phyloP scores from a whole-genome alignment of 2,113 vertebrate species.

The Helogale parvula region DNA sequence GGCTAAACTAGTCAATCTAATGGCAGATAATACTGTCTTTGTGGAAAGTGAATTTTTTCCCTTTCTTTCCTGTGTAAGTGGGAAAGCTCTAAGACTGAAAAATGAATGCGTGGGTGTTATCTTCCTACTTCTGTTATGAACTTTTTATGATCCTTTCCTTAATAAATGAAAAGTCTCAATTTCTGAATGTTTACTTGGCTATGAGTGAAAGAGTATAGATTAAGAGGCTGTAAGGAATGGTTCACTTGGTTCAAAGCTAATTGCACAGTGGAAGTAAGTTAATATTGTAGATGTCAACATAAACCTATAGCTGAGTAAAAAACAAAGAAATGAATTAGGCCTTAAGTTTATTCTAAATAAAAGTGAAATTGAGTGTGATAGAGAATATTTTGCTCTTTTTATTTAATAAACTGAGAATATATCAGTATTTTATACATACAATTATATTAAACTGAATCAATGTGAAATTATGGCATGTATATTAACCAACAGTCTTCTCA shows the following conservation, averaged over 20 bases:
- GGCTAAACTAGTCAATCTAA: neutral
- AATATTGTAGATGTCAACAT: neutral
- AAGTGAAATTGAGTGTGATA: neutral
- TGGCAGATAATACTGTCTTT: neutral
- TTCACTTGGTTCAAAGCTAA: conserved; percentile 8
- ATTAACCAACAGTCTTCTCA: neutral
- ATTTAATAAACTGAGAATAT: neutral
- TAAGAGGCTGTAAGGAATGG: neutral
- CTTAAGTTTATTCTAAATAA: neutral
- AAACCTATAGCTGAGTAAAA: neutral
- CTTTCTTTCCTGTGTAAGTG: neutral
- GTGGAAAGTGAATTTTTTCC: neutral
- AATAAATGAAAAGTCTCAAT: neutral
- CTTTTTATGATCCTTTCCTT: neutral
- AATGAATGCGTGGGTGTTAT: neutral
- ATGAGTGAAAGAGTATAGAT: neutral
- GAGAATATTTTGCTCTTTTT: neutral
- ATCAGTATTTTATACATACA: neutral
- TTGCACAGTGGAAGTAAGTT: neutral
- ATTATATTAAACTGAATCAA: neutral
- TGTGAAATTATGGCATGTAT: neutral
- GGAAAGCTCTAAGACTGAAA: neutral
- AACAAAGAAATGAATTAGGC: neutral
- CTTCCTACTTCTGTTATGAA: neutral
- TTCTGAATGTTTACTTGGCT: neutral